A percentile compares a stretch with the other conserved stretches of the same genome.
These are phyloP conservation scores for Drosophila buzzatii DNA, from an alignment of 2,888 invertebrate genomes.

Conservation along the genomic window DNA sequence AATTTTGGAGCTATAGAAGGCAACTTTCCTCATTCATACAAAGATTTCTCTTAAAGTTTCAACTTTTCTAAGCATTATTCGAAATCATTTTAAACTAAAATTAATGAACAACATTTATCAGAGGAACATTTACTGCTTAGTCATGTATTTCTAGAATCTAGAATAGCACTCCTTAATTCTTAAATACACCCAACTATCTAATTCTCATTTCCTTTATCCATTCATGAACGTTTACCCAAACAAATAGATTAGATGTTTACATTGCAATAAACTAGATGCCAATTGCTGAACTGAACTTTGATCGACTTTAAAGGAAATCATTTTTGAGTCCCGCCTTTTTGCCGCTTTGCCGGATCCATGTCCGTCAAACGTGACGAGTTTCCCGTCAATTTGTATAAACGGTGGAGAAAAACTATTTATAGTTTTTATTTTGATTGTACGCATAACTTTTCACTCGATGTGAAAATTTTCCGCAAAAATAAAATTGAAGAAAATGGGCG, in stretches of 20 bases:
- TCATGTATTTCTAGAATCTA: not conserved
- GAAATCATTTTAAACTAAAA: no score
- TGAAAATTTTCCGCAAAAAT: slow-evolving; percentile 62
- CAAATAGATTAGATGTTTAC: not conserved
- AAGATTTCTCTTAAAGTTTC: no score
- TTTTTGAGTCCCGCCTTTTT: not conserved
- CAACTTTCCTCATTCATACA: no score
- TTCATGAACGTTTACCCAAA: not conserved
- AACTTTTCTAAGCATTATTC: no score
- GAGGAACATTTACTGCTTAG: not conserved
- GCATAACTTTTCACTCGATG: slow-evolving; percentile 44
- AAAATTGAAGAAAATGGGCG: not conserved
- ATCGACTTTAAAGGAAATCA: slow-evolving; percentile 2
- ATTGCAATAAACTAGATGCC: not conserved
- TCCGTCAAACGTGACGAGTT: slow-evolving; percentile 33
- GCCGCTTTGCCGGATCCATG: slow-evolving; percentile 1
- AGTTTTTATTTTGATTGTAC: slow-evolving; percentile 22
- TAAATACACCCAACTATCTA: not conserved
- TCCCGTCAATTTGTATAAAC: slow-evolving; percentile 22
- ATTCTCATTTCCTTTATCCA: slow-evolving; percentile 1
- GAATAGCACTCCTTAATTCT: not conserved
- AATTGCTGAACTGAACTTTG: slow-evolving; percentile 7
- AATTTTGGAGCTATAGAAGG: no score
- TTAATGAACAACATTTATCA: no score
- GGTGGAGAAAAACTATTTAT: slow-evolving; percentile 34